Evolutionary conservation across 2,797 vertebrate species (phyloP).

Genomic region (Masticophis lateralis): DNA sequence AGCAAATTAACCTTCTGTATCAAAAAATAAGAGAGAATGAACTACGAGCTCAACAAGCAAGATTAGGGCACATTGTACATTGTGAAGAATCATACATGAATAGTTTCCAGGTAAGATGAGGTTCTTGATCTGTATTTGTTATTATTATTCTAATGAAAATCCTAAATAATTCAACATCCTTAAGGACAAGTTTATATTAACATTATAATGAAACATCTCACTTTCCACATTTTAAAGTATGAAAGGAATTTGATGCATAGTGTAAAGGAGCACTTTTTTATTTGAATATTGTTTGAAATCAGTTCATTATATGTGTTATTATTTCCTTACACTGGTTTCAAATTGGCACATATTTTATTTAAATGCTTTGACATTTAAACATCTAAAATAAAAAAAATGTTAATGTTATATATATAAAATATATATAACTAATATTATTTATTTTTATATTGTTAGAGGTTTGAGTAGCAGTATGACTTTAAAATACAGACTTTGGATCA

Average conservation of each 20-base stretch:
- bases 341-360: neutral
- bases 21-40: constrained; percentile 90
- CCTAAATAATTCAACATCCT: neutral
- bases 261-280: neutral
- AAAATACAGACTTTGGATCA: neutral
- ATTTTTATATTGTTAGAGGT: neutral
- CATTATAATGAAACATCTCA: neutral
- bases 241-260: neutral
- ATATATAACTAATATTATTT: too few relatives aligned
- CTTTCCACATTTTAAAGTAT: neutral
- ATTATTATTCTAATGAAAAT: neutral
- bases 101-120: constrained; percentile 78
- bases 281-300: neutral
- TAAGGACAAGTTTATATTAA: neutral
- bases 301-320: neutral
- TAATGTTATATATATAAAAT: neutral
- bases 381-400: neutral
- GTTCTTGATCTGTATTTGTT: constrained; percentile 5
- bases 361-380: neutral
- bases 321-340: neutral
- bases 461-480: neutral
- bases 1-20: constrained; percentile 88
- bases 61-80: constrained; percentile 80
- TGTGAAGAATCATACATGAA: constrained; percentile 76
- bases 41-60: constrained; percentile 84